Base-by-base conservation (phyloP, 1,140 invertebrate species). In the Pseudomyrmex sp. region DNA sequence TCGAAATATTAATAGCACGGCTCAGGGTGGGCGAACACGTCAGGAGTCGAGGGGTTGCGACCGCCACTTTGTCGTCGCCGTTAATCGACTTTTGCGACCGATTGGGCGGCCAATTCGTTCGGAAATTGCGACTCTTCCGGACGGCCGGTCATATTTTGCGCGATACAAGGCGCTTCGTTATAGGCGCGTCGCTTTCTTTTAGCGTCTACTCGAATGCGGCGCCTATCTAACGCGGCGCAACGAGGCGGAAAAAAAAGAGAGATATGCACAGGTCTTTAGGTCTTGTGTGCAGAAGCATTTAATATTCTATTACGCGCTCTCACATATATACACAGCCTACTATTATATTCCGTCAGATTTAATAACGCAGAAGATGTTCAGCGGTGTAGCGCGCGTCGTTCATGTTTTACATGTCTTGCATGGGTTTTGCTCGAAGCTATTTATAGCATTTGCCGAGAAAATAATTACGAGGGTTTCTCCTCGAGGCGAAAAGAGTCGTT, bases 51-150 rank as follows among this genome's bases (percentile, higher is more conserved):
- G 83, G 76, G 86, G 59, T 76, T 74, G 86, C 52, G 18, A 74
- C 65, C 59, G 54, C n/a, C 68, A 68, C 84, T 89, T 85, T 89
- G 73, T 86, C 87, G 61, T 68, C 52, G 69, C 46, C 58, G 86
- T 89, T 90, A 90, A 90, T 90, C 88, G 82, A 89, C 82, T 90
- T 85, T 90, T 56, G 75, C 85, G 59, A 85, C n/a, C 88, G 88
- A 89, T 82, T 83, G 88, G 77, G n/a, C 80, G 69, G 23, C 63
- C 63, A 84, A 82, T 87, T 87, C 85, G 62, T 69, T 70, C 85
- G 88, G 88, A 90, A 90, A 89, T 89, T 83, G 85, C 68, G 82
- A 89, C 88, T 87, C 84, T 89, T 87, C 88, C 85, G 79, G 85
- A 65, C 76, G 69, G 44, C 9, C 46, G 82, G 48, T 23, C 56